phyloP scores from a whole-genome alignment of 1,140 invertebrate genomes.

The Drosophila seguyi region DNA sequence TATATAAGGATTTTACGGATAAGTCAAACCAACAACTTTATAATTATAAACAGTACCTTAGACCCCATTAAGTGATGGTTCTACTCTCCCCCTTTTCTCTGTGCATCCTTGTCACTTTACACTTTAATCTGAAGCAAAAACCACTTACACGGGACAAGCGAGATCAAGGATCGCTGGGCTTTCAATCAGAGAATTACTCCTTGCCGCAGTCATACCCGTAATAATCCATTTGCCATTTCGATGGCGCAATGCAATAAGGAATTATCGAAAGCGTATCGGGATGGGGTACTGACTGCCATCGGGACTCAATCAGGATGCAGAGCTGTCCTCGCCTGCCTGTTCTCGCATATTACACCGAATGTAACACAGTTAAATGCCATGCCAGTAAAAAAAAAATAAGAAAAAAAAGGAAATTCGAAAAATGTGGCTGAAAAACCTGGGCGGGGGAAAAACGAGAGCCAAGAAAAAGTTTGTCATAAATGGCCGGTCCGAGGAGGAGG shows the following conservation, averaged over 20 bases:
- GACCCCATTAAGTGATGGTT: background rate
- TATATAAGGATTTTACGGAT: too few relatives aligned
- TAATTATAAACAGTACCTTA: background rate
- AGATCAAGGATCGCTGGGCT: constrained; percentile 10
- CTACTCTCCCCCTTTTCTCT: background rate
- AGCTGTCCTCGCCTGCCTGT: constrained; percentile 38
- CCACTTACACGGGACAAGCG: constrained; percentile 4
- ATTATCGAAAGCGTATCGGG: constrained; percentile 47
- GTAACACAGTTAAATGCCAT: constrained; percentile 65
- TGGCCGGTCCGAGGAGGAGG: constrained; percentile 31
- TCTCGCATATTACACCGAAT: constrained; percentile 56
- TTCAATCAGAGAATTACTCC: constrained; percentile 11
- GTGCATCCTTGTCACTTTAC: background rate
- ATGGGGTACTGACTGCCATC: background rate
- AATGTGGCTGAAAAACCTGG: constrained; percentile 37
- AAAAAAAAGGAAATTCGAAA: constrained; percentile 13
- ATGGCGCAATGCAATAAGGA: constrained; percentile 62
- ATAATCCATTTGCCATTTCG: constrained; percentile 40
- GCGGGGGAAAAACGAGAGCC: background rate
- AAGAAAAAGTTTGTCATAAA: constrained; percentile 60
- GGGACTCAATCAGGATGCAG: constrained; percentile 55
- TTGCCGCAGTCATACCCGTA: constrained; percentile 23
- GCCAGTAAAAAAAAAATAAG: background rate
- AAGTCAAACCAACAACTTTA: background rate
- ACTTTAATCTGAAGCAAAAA: constrained; percentile 3